phyloP scores from a whole-genome alignment of 2,888 invertebrate species.

The Diaphora mendica region DNA sequence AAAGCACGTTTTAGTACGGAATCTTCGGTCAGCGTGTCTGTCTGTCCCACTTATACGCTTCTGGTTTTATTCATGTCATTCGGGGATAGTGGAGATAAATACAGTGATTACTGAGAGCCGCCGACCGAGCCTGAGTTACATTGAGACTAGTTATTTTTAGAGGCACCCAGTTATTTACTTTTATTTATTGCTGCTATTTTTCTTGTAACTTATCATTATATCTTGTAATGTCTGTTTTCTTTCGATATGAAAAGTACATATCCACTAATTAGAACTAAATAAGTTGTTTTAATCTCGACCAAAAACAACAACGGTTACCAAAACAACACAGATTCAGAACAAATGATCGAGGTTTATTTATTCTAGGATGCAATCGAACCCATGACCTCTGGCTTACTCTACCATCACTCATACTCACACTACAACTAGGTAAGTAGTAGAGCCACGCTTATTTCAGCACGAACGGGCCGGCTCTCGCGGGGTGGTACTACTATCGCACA shows the following conservation, averaged over 20 bases:
- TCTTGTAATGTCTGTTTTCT: neutral
- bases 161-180: neutral
- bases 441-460: no score
- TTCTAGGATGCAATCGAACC: no score
- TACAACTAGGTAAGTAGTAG: no score
- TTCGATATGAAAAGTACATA: neutral
- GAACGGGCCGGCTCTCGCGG: no score
- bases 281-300: no score
- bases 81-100: neutral
- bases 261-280: no score
- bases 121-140: neutral
- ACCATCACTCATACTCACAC: no score
- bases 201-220: neutral
- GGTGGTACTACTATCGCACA: no score
- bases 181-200: neutral
- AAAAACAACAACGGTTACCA: no score
- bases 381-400: no score
- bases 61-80: constrained; percentile 7
- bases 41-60: neutral
- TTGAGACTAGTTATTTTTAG: neutral
- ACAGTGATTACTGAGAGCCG: constrained; percentile 4
- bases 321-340: no score
- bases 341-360: no score
- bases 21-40: neutral
- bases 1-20: neutral